These are phyloP conservation scores for Peromyscus maniculatus DNA, from an alignment of 2,113 vertebrate species.

Conservation along the genomic window DNA sequence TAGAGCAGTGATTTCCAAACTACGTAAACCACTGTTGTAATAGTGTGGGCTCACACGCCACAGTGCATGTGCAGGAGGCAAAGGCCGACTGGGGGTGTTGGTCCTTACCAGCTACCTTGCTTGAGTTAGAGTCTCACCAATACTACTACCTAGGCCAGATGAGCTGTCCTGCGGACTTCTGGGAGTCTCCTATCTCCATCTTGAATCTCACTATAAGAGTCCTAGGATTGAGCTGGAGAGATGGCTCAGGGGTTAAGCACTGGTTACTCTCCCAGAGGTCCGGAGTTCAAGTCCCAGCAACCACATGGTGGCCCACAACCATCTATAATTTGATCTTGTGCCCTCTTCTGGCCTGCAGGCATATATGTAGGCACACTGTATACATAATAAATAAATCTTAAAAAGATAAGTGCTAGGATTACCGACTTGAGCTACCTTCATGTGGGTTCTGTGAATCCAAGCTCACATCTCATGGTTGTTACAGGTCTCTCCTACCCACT, in stretches of 20 bases:
- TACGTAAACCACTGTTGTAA: too few relatives aligned
- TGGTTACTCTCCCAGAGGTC: too few relatives aligned
- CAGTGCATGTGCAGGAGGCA: background rate
- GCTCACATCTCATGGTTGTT: background rate
- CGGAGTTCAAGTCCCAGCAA: too few relatives aligned
- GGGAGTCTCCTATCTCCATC: background rate
- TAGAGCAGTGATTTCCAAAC: conserved; percentile 7
- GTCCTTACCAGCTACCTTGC: background rate
- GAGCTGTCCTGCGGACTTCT: background rate
- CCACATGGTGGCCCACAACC: too few relatives aligned
- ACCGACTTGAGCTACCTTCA: background rate
- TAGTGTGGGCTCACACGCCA: background rate
- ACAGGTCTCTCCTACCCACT: too few relatives aligned
- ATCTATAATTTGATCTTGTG: too few relatives aligned
- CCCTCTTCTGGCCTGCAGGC: too few relatives aligned
- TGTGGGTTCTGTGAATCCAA: background rate
- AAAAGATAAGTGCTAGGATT: background rate
- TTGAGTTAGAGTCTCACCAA: too few relatives aligned
- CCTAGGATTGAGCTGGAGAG: too few relatives aligned
- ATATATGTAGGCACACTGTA: too few relatives aligned
- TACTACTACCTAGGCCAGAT: background rate
- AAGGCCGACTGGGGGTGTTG: background rate
- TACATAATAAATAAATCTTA: too few relatives aligned
- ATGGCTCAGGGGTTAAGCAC: too few relatives aligned
- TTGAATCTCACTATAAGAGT: background rate